Evolutionary conservation across 2,888 invertebrate species (phyloP).

Genomic region (Tanytarsus gracilentus): DNA sequence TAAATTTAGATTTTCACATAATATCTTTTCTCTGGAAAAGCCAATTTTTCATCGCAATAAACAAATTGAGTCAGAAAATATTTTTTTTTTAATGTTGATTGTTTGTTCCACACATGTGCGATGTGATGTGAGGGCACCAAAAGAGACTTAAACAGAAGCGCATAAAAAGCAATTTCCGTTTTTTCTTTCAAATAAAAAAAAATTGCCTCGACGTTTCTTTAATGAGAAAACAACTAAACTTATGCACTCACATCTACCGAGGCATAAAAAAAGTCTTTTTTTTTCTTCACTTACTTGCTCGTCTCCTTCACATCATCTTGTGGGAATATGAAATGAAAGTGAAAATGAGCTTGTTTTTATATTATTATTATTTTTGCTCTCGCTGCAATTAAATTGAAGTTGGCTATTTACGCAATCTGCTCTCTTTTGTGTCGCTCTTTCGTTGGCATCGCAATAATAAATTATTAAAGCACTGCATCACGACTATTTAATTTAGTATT

Average conservation of each 20-base stretch:
- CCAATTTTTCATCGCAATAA: too few species aligned
- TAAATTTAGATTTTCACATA: too few species aligned
- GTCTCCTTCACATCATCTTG: neutral
- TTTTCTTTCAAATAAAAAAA: slow-evolving; percentile 4
- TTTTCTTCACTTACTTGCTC: neutral
- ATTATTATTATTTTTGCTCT: too few species aligned
- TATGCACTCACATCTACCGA: neutral
- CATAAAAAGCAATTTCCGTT: slow-evolving; percentile 29
- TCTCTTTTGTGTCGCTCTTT: neutral
- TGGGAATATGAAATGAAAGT: neutral
- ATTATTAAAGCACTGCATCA: too few species aligned
- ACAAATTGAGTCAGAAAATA: too few species aligned
- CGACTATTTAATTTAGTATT: too few species aligned
- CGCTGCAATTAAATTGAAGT: too few species aligned
- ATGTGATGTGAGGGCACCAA: neutral
- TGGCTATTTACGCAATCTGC: too few species aligned
- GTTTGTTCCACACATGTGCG: neutral
- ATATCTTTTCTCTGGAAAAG: too few species aligned
- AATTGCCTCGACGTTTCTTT: slow-evolving; percentile 10
- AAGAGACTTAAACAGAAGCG: neutral
- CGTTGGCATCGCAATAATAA: neutral
- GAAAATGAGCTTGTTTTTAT: slow-evolving; percentile 2
- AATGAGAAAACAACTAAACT: slow-evolving; percentile 14
- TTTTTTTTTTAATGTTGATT: too few species aligned
- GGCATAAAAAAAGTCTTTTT: neutral